A percentile compares a stretch with the other conserved stretches of the same genome.
These are phyloP conservation scores for Aphodius granarius DNA, from an alignment of 2,888 invertebrate genomes.

Conservation along the genomic window DNA sequence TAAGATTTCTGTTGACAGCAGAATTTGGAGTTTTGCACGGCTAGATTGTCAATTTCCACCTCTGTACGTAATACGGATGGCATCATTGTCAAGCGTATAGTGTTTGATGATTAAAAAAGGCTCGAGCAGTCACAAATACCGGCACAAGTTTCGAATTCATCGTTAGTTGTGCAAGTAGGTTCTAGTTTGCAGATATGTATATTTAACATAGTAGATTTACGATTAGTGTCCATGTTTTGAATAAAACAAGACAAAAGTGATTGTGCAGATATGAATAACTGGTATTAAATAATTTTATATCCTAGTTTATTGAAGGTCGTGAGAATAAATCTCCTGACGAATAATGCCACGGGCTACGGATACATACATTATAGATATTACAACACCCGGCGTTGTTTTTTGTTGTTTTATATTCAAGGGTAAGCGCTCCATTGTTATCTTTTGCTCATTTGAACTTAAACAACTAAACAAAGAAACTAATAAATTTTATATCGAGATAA, in stretches of 20 bases:
- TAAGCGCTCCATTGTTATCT: background rate
- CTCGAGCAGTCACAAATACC: too few species aligned
- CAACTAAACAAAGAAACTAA: background rate
- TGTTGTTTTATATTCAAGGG: background rate
- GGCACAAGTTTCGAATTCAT: too few species aligned
- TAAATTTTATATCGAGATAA: background rate
- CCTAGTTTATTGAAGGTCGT: slow-evolving; percentile 14
- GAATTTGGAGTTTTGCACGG: too few species aligned
- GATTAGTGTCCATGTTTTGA: background rate
- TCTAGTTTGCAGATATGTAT: too few species aligned
- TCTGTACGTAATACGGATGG: too few species aligned
- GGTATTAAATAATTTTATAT: slow-evolving; percentile 6
- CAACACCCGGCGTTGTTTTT: background rate
- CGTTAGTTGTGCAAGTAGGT: too few species aligned
- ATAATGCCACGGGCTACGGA: slow-evolving; percentile 5
- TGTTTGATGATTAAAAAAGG: too few species aligned
- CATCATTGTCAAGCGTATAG: too few species aligned
- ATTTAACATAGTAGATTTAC: too few species aligned
- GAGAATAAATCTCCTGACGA: slow-evolving; percentile 15
- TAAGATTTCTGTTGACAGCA: too few species aligned
- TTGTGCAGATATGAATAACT: background rate
- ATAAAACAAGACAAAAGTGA: background rate
- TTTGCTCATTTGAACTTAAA: background rate
- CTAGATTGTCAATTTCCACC: too few species aligned
- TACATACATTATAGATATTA: slow-evolving; percentile 13